These are phyloP conservation scores for Panzeria rudis DNA, from an alignment of 2,888 invertebrate genomes.

Conservation along the genomic window DNA sequence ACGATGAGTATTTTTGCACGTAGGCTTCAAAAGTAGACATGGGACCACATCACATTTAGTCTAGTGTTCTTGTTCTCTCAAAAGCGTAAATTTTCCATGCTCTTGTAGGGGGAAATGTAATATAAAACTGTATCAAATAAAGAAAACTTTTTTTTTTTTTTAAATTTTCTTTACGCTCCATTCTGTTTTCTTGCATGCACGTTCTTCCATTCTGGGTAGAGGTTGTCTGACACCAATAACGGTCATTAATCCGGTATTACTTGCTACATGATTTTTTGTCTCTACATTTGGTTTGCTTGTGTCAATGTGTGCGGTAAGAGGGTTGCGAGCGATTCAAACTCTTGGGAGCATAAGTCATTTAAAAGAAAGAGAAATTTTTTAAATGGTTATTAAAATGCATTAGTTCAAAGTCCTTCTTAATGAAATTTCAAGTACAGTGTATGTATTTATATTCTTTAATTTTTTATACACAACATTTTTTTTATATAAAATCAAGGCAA, in stretches of 20 bases:
- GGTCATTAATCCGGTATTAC: conserved; percentile 62
- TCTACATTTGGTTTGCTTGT: background rate
- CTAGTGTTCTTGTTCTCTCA: background rate
- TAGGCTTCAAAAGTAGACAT: conserved; percentile 27
- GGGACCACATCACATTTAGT: background rate
- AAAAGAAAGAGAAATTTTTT: conserved; percentile 21
- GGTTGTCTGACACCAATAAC: conserved; percentile 58
- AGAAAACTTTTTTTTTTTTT: background rate
- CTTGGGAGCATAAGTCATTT: conserved; percentile 34
- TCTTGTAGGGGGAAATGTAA: conserved; percentile 16
- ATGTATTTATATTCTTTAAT: too few species aligned
- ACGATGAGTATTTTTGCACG: conserved; percentile 58
- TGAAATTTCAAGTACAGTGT: conserved; percentile 12
- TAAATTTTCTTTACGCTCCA: background rate
- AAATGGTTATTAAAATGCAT: conserved; percentile 27
- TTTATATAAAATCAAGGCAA: background rate
- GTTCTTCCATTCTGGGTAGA: background rate
- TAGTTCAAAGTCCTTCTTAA: conserved; percentile 40
- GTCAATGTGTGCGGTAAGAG: background rate
- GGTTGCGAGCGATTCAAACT: background rate
- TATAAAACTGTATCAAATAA: background rate
- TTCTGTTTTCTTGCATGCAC: background rate
- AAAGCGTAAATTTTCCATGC: conserved; percentile 24
- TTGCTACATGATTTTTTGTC: conserved; percentile 8
- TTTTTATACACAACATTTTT: background rate